Base-by-base conservation (phyloP, 2,113 vertebrate genomes). In the Propithecus coquereli region DNA sequence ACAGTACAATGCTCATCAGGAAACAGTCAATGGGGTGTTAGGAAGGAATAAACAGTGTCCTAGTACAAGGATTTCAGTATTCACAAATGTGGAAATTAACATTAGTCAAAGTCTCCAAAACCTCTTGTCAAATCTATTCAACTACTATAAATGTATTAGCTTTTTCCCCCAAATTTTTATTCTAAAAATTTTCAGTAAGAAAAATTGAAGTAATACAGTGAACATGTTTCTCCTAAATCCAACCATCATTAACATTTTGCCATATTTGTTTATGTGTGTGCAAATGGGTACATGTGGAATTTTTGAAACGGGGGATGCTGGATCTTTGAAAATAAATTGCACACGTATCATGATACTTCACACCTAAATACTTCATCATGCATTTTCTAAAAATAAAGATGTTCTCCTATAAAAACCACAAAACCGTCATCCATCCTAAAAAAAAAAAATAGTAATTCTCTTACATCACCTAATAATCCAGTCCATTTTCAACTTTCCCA, bases 41-140 rank as follows among this genome's bases (percentile, higher is more conserved):
- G 71, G 71, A 27, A 23, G n/a, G 11, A 57, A 16, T 30, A 23
- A 77, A 40, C 32, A 71, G 68, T 71, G 12, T 70, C 2, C 1
- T 71, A 47, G 27, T 45, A 57, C 11, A 68, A 95, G 59, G 17
- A 74, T 70, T 94, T 92, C 22, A 37, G 5, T 23, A 68, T 73
- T 80, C 81, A 59, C 59, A 71, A 93, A 83, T 43, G 10, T 82
- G 43, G 18, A 82, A 66, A 27, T 65, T 59, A 73, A 74, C 8
- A 63, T 50, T 89, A 90, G 32, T 90, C 50, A 94, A 91, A 63
- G 79, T 3, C 27, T 87, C 68, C 54, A 77, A 93, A 96, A 90
- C 32, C 34, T 66, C 71, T 57, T 45, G 27, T 9, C 86, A 77
- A 90, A 4, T 74, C 27, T 83, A 89, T 40, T 82, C 76, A 95